A percentile compares a stretch with the other conserved stretches of the same genome.
Evolutionary conservation across 2,888 invertebrate genomes (phyloP).

Genomic region (Taenaris catops): DNA sequence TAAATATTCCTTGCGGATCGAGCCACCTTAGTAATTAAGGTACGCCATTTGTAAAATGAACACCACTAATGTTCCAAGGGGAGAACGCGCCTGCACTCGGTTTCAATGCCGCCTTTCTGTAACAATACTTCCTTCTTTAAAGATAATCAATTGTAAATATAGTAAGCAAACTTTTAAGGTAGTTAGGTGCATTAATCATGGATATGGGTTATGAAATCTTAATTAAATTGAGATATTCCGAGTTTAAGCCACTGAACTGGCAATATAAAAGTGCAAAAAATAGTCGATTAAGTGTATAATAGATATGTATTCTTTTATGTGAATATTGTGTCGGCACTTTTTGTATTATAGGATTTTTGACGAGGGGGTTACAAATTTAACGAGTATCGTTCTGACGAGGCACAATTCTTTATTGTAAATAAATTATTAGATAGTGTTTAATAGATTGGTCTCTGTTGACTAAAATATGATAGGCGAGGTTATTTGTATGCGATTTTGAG

Average conservation of each 20-base stretch:
- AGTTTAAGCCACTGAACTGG: constrained; percentile 74
- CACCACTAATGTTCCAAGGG: constrained; percentile 14
- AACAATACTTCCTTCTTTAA: constrained; percentile 60
- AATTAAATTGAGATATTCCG: constrained; percentile 75
- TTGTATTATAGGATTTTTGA: constrained; percentile 61
- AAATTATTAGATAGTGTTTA: constrained; percentile 58
- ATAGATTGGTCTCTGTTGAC: constrained; percentile 52
- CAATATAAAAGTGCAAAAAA: constrained; percentile 75
- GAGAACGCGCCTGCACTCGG: constrained; percentile 24
- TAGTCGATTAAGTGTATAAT: constrained; percentile 69
- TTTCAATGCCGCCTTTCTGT: constrained; percentile 36
- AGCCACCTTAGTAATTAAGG: constrained; percentile 38
- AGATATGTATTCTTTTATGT: constrained; percentile 67
- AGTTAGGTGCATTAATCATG: constrained; percentile 53
- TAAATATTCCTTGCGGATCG: constrained; percentile 38
- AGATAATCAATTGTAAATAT: constrained; percentile 58
- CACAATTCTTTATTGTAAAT: constrained; percentile 75
- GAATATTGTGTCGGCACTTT: constrained; percentile 73
- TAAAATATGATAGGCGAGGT: constrained; percentile 37
- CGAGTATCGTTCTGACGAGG: constrained; percentile 60
- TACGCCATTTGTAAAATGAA: constrained; percentile 41
- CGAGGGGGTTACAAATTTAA: constrained; percentile 57
- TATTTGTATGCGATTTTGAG: constrained; percentile 26
- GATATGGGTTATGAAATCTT: constrained; percentile 70
- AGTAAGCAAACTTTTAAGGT: constrained; percentile 44